Evolutionary conservation across 2,888 invertebrate species (phyloP).

Genomic region (Cyclophora albipunctata): DNA sequence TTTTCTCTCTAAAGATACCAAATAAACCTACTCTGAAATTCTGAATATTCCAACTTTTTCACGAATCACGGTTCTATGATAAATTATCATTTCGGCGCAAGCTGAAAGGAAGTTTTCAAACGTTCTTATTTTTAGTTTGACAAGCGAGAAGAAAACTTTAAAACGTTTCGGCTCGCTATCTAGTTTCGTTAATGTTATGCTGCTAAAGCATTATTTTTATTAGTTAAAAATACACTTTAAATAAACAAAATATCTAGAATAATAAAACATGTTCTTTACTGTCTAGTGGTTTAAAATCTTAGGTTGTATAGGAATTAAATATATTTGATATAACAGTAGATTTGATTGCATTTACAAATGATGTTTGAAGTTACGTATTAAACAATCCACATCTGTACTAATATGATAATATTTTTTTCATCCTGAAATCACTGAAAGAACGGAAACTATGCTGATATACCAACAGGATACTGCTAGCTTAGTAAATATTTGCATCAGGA

Average conservation of each 20-base stretch:
- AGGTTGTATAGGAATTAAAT: too few relatives aligned
- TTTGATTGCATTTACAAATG: too few relatives aligned
- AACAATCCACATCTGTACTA: too few relatives aligned
- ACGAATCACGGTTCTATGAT: slow-evolving; percentile 56
- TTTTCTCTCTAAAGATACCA: slow-evolving; percentile 51
- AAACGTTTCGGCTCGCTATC: slow-evolving; percentile 18
- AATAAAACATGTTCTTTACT: too few relatives aligned
- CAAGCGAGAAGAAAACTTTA: slow-evolving; percentile 20
- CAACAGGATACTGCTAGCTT: too few relatives aligned
- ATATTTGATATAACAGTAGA: too few relatives aligned
- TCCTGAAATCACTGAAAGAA: too few relatives aligned
- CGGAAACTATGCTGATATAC: too few relatives aligned
- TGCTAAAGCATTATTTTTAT: slow-evolving; percentile 11
- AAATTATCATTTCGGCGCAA: slow-evolving; percentile 44
- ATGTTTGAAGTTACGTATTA: too few relatives aligned
- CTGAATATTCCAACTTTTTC: slow-evolving; percentile 49
- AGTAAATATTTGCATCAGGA: too few relatives aligned
- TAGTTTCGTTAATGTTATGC: slow-evolving; percentile 20
- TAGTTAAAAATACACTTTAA: slow-evolving; percentile 6
- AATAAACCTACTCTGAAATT: slow-evolving; percentile 40
- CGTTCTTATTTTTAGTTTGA: slow-evolving; percentile 34
- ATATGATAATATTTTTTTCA: too few relatives aligned
- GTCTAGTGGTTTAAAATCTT: too few relatives aligned
- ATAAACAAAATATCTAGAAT: slow-evolving; percentile 1
- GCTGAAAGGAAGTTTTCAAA: slow-evolving; percentile 26